phyloP scores from a whole-genome alignment of 2,888 invertebrate species.

The Heliconius erato region DNA sequence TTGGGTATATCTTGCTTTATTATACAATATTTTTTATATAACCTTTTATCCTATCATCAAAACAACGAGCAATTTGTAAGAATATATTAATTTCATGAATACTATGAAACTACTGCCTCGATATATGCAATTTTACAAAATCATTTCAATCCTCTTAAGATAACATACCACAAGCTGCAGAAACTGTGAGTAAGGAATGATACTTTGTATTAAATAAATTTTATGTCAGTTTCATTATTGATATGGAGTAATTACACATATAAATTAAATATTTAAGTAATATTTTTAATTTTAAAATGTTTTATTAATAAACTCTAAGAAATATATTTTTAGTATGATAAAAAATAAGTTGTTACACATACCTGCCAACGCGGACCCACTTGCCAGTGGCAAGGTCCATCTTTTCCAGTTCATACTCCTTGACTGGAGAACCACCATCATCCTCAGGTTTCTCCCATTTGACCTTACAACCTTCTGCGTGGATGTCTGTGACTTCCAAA shows the following conservation, averaged over 20 bases:
- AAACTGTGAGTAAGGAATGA: background rate
- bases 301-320: background rate
- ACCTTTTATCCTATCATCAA: too few species aligned
- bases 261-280: too few species aligned
- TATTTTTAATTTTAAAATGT: too few species aligned
- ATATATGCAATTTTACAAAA: too few species aligned
- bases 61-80: background rate
- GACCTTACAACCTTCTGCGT: constrained; percentile 94
- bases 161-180: too few species aligned
- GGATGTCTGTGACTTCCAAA: constrained; percentile 93
- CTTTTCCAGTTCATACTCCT: constrained; percentile 97
- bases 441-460: constrained; percentile 97
- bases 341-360: constrained; percentile 44
- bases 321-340: background rate
- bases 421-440: constrained; percentile 97
- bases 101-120: background rate
- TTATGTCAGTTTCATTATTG: background rate
- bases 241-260: too few species aligned
- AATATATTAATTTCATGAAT: background rate
- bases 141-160: too few species aligned
- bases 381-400: constrained; percentile 95
- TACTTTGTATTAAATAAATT: background rate
- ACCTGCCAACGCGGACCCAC: constrained; percentile 95
- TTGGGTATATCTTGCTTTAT: too few species aligned
- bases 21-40: too few species aligned